Base-by-base conservation (phyloP, 2,888 invertebrate species). In the Agrenia bidenticulata region DNA sequence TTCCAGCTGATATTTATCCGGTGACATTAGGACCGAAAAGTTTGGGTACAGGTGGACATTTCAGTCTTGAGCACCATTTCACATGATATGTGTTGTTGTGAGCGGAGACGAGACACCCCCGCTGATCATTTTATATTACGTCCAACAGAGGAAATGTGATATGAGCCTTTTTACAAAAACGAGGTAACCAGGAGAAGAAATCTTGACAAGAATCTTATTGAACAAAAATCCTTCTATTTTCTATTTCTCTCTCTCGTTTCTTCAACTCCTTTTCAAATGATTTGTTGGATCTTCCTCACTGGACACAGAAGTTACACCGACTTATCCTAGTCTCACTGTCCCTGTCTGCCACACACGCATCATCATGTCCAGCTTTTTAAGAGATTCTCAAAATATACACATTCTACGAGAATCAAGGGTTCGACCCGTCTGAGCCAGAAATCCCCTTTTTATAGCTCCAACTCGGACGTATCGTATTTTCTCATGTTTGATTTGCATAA, bases 131-230 rank as follows among this genome's bases (percentile, higher is more conserved):
- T 75, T 72, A 73, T 75, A 70, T 63, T 62, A 59, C 68, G 61
- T 68, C 73, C 68, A 63, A 68, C 61, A 61, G 71, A 71, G 69
- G 74, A 74, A 76, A 76, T 72, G 72, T 71, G 73, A 76, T 73
- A 73, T 70, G 72, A 64, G 27, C 62, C 63, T 60, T 67, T 57
- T 32, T 57, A 63, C 50, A 63, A 64, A 63, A 59, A 61, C 49
- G 55, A 58, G 51, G 19, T 55, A 69, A 65, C 60, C 64, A 41
- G 19, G 49, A 63, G 63, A 63, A 61, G 63, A 70, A 69, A 76
- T 74, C 74, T 73, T 73, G 74, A 76, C 76, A 76, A 73, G 65
- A 68, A 74, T 76, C 71, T 73, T 74, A 76, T 73, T 74, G 73
- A 74, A 74, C 70, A 72, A 76, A 73, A 73, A 76, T 72, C 75